These are phyloP conservation scores for Crioceris asparagi DNA, from an alignment of 2,888 invertebrate genomes.

Conservation along the genomic window DNA sequence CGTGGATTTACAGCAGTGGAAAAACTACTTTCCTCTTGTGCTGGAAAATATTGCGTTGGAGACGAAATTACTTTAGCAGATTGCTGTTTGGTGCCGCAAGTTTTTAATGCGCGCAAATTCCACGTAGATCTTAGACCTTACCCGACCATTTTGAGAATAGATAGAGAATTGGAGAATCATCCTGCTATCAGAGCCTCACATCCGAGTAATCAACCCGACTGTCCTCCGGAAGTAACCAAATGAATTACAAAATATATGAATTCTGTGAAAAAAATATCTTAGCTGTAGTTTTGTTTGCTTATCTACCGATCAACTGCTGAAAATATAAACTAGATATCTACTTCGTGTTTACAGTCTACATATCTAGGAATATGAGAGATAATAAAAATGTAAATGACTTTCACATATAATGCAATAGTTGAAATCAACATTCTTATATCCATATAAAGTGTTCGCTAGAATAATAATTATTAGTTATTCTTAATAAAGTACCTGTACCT, in stretches of 20 bases:
- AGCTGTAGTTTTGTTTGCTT: no score
- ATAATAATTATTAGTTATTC: no score
- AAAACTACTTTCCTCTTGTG: conserved; percentile 67
- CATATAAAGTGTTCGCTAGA: no score
- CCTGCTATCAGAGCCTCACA: conserved; percentile 87
- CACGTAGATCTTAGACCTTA: conserved; percentile 84
- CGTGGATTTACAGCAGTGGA: conserved; percentile 86
- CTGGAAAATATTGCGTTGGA: conserved; percentile 73
- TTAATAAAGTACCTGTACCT: no score
- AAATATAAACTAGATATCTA: no score
- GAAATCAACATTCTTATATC: no score
- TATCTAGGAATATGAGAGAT: no score
- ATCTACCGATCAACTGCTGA: no score
- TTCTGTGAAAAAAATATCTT: not conserved
- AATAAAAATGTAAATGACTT: no score
- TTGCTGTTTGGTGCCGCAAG: conserved; percentile 90
- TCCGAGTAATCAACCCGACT: conserved; percentile 88
- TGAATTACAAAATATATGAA: conserved; percentile 40
- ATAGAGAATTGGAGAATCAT: conserved; percentile 74
- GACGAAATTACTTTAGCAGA: conserved; percentile 91
- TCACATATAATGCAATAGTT: no score
- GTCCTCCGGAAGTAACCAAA: conserved; percentile 79
- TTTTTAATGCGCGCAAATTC: conserved; percentile 89
- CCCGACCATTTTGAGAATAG: conserved; percentile 80
- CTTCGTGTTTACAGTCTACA: no score